Evolutionary conservation across 2,888 invertebrate species (phyloP), one percentile per base, ranked within the genome.

Genomic region (Serripes groenlandicus): DNA sequence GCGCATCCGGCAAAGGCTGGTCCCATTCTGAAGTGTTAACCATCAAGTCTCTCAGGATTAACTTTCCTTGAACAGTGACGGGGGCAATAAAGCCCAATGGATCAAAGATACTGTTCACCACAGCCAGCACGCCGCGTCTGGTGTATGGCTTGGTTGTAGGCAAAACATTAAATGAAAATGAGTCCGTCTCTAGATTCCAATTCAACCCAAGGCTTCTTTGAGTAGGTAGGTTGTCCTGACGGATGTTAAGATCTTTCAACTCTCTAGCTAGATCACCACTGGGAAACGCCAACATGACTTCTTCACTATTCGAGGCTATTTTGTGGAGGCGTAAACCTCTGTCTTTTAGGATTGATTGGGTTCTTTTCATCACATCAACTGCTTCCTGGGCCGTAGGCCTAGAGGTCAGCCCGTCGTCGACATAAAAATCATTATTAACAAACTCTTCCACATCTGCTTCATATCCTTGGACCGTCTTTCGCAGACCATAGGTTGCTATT

Each of bases 361-460:
- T 85, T 30, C 68, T 56, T 49, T 56, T 80, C 56, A 85, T 18
- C 30, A 86, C 32, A 34, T 52, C 35, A 1, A 85, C 58, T 0
- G 81, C 84, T 62, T 81, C 70, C 9, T 23, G 49, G 7, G 32
- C 60, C 23, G 75, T 30, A 23, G 64, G 26, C 15, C 42, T 21
- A 5, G 86, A 84, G 4, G 62, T 74, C 11, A 86, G 72, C 1
- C 58, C 85, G 26, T 85, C 83, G 52, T 85, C 85, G 0, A 85
- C 82, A 68, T 85, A 85, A 68, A 85, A 86, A 49, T 81, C 73
- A 3, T 72, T 52, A 2, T 18, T 52, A 1, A 86, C 81, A 32
- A 86, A 84, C 11, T 75, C 30, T 9, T 37, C 5, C 1, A 83
- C 80, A 35, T 76, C 76, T 5, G n/a, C 21, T n/a, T 76, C 78